Percentiles rank a stretch among this genome's conserved stretches.
Evolutionary conservation across 2,113 vertebrate genomes (phyloP).

Genomic region (Coryphaenoides rupestris): DNA sequence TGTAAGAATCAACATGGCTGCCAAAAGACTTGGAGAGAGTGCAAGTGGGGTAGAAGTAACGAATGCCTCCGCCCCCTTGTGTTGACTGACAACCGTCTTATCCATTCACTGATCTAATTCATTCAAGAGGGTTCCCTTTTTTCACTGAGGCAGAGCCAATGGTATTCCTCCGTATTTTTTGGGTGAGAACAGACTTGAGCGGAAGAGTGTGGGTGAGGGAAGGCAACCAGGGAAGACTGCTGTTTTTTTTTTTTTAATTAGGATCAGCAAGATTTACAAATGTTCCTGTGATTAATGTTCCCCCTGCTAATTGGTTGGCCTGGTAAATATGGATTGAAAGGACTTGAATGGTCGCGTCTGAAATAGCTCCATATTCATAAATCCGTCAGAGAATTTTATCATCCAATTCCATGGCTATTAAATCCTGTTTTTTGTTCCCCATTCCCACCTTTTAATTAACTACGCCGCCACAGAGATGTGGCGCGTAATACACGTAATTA

Average conservation of each 20-base stretch:
- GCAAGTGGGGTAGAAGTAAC: conserved; percentile 6
- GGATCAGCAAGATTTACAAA: conserved; percentile 45
- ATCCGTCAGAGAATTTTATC: conserved; percentile 46
- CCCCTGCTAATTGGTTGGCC: conserved; percentile 49
- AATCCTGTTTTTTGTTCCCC: conserved; percentile 17
- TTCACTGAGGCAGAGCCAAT: conserved; percentile 29
- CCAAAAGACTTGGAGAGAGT: not conserved
- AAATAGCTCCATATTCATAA: conserved; percentile 51
- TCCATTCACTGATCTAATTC: conserved; percentile 21
- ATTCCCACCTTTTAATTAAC: conserved; percentile 33
- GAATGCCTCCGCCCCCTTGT: not conserved
- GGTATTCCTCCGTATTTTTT: conserved; percentile 7
- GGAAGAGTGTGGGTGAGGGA: conserved; percentile 20
- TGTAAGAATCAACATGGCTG: conserved; percentile 6
- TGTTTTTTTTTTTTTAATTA: conserved; percentile 55
- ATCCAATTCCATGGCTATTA: conserved; percentile 40
- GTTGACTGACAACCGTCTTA: conserved; percentile 26
- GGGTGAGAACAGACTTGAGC: conserved; percentile 25
- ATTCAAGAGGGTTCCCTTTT: conserved; percentile 32
- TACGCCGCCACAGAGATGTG: conserved; percentile 19
- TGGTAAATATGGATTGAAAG: conserved; percentile 48
- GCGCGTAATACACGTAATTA: conserved; percentile 5
- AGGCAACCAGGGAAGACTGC: conserved; percentile 41
- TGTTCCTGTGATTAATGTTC: conserved; percentile 52
- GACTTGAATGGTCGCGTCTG: conserved; percentile 45